Base-by-base conservation (phyloP, 1,140 invertebrate species). In the Calliopsis andreniformis region DNA sequence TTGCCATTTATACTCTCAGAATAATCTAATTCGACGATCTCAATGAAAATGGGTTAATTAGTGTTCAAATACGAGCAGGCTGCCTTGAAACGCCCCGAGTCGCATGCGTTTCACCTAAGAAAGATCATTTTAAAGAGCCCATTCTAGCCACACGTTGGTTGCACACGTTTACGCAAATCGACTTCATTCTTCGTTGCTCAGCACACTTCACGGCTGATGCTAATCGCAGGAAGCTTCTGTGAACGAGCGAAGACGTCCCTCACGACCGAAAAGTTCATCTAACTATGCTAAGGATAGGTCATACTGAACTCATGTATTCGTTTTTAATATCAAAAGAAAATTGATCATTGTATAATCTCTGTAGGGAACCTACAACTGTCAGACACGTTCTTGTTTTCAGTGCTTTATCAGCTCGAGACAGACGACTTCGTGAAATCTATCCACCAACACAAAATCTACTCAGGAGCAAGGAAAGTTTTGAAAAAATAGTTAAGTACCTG, bases 11-110 rank as follows among this genome's bases (percentile, higher is more conserved):
- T 30, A 7, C 45, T 0, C 12, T n/a, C 16, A 23, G 5, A 12
- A 1, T 32, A 66, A 77, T 81, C 72, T 49, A 20, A 45, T 69
- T 63, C 32, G 23, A 16, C 28, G 3, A 67, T 66, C 32, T 59
- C 8, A 18, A 16, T 42, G 47, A 59, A 72, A 81, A 80, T 59
- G 51, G 68, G 75, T 81, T 83, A 81, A 81, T 81, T 81, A 56
- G 35, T 43, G 43, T 20, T 51, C 32, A 43, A 63, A 49, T 45
- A 35, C 28, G 2, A 45, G 28, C 16, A 47, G 32, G 20, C 25
- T 42, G 16, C 14, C 23, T 8, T 14, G 10, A 55, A 25, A 3
- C 7, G 35, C 16, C n/a, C 20, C 23, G 16, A 32, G 16, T 62
- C 18, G 30, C 30, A 23, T 23, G 49, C 42, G 6, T 66, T 75